These are phyloP conservation scores for Passer montanus DNA, from an alignment of 2,113 vertebrate species.

Conservation along the genomic window DNA sequence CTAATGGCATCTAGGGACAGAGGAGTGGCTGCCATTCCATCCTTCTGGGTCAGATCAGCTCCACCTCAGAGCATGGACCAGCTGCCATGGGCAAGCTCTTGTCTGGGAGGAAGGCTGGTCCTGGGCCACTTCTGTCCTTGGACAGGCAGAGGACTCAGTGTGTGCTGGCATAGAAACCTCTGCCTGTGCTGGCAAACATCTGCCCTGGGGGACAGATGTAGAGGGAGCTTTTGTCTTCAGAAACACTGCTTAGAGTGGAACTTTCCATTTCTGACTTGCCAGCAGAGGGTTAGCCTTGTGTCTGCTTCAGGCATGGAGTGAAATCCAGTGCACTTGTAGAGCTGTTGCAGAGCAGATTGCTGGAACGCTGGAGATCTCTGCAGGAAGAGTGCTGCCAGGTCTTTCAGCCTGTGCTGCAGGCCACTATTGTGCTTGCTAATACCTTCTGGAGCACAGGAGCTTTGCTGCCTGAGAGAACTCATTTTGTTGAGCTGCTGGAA, in stretches of 20 bases:
- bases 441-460: slow-evolving; percentile 1
- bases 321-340: background rate
- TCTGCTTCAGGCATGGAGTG: background rate
- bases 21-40: background rate
- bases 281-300: background rate
- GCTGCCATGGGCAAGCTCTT: background rate
- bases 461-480: background rate
- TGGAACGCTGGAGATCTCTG: background rate
- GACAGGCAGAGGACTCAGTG: background rate
- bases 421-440: slow-evolving; percentile 10
- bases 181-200: background rate
- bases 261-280: background rate
- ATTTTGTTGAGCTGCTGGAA: slow-evolving; percentile 24
- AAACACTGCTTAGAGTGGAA: background rate
- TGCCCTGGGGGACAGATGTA: background rate
- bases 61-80: accelerated
- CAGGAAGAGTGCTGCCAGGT: background rate
- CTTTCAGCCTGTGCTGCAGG: background rate
- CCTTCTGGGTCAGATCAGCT: background rate
- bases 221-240: background rate
- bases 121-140: background rate
- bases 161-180: background rate
- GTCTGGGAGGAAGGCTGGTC: background rate
- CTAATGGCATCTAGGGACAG: background rate
- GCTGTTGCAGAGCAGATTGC: slow-evolving; percentile 19